phyloP scores from a whole-genome alignment of 1,140 invertebrate species.

The Neotoxoptera formosana region DNA sequence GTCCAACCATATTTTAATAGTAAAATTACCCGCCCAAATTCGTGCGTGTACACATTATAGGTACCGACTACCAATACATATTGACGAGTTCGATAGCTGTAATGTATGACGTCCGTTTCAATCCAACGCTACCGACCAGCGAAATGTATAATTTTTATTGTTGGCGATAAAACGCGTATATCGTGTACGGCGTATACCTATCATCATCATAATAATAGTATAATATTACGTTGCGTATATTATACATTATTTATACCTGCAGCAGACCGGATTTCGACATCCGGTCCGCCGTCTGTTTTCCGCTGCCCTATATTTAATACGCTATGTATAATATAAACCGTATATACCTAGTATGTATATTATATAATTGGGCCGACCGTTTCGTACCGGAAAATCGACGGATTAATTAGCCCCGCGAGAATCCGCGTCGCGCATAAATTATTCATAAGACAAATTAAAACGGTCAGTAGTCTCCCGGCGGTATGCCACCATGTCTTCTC shows the following conservation, averaged over 20 bases:
- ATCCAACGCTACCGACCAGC: not conserved
- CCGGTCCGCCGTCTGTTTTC: not conserved
- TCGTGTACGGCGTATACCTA: not conserved
- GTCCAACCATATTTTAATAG: not conserved
- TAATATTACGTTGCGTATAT: not conserved
- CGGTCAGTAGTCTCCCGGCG: not conserved
- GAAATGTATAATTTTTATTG: not conserved
- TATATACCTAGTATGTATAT: not conserved
- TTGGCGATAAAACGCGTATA: not conserved
- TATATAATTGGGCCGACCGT: not conserved
- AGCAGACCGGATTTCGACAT: not conserved
- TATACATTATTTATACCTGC: not conserved
- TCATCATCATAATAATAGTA: not conserved
- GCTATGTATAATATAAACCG: not conserved
- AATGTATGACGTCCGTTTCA: not conserved
- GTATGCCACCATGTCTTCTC: not conserved
- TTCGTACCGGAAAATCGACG: not conserved
- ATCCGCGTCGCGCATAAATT: not conserved
- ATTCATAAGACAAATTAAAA: slow-evolving; percentile 14
- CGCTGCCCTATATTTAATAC: not conserved
- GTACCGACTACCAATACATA: not conserved
- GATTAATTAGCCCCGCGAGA: not conserved
- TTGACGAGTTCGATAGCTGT: not conserved
- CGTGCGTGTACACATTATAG: not conserved
- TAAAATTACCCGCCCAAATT: not conserved